phyloP scores from a whole-genome alignment of 1,140 invertebrate genomes.

The Camponotus vicinus region DNA sequence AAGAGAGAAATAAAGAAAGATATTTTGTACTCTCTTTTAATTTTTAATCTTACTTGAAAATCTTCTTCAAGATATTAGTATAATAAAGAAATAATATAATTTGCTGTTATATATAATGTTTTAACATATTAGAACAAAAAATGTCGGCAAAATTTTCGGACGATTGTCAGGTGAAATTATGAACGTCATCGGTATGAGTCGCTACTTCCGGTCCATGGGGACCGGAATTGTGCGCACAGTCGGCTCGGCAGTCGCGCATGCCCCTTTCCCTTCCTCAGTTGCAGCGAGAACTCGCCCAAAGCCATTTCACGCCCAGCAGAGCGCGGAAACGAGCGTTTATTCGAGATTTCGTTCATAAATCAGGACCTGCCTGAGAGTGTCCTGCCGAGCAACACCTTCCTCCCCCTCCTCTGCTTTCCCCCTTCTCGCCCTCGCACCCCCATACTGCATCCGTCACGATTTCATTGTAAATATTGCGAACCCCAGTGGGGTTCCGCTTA shows the following conservation, averaged over 20 bases:
- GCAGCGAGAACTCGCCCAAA: constrained; percentile 70
- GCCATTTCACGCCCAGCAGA: constrained; percentile 80
- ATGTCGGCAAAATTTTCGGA: neutral
- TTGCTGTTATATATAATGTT: neutral
- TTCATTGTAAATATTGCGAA: too few relatives aligned
- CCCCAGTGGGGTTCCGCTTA: constrained; percentile 34
- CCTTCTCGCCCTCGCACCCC: neutral
- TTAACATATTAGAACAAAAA: neutral
- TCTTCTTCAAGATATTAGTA: neutral
- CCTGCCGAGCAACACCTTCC: constrained; percentile 12
- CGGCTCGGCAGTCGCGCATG: constrained; percentile 60
- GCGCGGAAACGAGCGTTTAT: constrained; percentile 79
- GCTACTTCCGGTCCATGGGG: constrained; percentile 62
- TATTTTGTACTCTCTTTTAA: neutral
- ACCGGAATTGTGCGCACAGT: constrained; percentile 70
- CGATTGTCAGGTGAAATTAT: constrained; percentile 1
- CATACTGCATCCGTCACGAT: neutral
- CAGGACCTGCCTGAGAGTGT: constrained; percentile 60
- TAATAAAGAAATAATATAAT: neutral
- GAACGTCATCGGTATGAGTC: constrained; percentile 25
- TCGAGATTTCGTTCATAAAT: constrained; percentile 79
- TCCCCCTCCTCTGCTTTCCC: neutral
- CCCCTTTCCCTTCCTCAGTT: neutral
- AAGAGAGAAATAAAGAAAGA: neutral
- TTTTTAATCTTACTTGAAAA: neutral